Base-by-base conservation (phyloP, 2,888 invertebrate genomes). In the Andricus quercusramuli region DNA sequence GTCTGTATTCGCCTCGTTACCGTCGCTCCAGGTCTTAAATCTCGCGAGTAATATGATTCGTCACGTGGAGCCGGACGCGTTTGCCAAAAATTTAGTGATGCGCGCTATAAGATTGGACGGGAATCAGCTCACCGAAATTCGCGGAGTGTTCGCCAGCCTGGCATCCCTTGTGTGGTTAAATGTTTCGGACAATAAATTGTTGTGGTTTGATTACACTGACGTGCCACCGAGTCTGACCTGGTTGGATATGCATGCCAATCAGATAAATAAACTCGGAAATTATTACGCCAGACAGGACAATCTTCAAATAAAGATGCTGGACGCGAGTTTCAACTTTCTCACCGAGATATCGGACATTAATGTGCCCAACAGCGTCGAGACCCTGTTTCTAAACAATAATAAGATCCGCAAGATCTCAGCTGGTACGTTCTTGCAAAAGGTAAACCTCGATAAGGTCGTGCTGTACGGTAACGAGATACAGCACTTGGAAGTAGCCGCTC, bases 221-320 rank as follows among this genome's bases (percentile, higher is more conserved):
- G 94, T 97, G 88, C 97, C 97, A 20, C 91, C 94, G 2, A 96
- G 95, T 89, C 94, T 97, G 67, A 96, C 96, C 91, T 96, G 96
- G 96, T 93, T 97, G 80, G 97, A 97, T 92, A 95, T 97, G 94
- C 96, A 96, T 91, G 95, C 96, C 90, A 97, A 97, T 93, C 95
- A 95, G 93, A 95, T 97, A 89, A 95, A 95, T 86, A 95, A 96
- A 88, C 93, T 97, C 66, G 96, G 96, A 86, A 96, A 96, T 92
- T 96, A 95, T 85, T 96, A 95, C 89, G 95, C 95, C 81, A 13
- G 80, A 20, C 79, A 77, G 44, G 80, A 81, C 32, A 81, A 83
- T 32, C 94, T 96, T 79, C 95, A 95, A 88, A 94, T 96, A 83
- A 96, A 96, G 93, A 96, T 96, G 95, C 93, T 97, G 59, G 97